Evolutionary conservation across 2,113 vertebrate genomes (phyloP).

Genomic region (Struthidea cinerea): DNA sequence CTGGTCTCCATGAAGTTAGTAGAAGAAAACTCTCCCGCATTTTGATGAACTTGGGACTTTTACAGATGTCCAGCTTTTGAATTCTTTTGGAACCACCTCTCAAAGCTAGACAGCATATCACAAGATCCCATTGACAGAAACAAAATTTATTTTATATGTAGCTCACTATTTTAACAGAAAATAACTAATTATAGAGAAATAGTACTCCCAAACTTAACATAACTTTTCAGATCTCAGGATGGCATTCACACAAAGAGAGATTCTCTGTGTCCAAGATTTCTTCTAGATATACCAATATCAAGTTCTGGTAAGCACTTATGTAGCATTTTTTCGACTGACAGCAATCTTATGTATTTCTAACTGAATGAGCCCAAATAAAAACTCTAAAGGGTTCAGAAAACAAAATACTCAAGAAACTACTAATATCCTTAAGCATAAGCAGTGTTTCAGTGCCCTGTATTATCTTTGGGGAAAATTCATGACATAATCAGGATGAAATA

Average conservation of each 20-base stretch:
- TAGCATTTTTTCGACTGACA: not conserved
- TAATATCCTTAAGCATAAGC: not conserved
- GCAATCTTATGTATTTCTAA: not conserved
- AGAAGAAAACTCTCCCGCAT: not conserved
- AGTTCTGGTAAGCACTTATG: not conserved
- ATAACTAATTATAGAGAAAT: not conserved
- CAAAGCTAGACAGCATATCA: not conserved
- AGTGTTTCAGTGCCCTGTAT: not conserved
- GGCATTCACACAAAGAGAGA: not conserved
- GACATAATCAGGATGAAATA: not conserved
- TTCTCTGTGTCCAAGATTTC: not conserved
- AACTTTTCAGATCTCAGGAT: not conserved
- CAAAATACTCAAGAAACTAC: not conserved
- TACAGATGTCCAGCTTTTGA: not conserved
- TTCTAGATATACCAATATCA: not conserved
- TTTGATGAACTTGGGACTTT: not conserved
- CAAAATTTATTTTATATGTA: not conserved
- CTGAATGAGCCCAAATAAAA: not conserved
- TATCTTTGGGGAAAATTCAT: not conserved
- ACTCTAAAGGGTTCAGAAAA: not conserved
- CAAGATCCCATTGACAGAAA: not conserved
- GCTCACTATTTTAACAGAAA: not conserved
- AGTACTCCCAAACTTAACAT: not conserved
- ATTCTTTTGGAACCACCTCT: not conserved
- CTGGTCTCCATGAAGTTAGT: not conserved